Percentiles rank a stretch among this genome's conserved stretches.
Conservation (phyloP, 2,888 invertebrate species). For the Silvanus unidentatus region DNA sequence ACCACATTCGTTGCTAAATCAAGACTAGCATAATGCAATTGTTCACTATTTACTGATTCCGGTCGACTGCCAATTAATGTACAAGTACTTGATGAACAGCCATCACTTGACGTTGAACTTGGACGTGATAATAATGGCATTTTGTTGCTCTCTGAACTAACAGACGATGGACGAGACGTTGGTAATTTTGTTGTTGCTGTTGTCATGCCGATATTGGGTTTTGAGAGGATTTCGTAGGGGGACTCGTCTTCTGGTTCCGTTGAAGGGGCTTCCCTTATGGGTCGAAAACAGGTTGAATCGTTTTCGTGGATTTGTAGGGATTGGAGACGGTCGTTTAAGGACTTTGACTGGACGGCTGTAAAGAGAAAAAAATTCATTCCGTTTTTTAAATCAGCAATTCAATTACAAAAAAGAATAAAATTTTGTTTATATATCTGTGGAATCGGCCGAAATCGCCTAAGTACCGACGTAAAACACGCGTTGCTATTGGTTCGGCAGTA, state of each 20-base stretch:
- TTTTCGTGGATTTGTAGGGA: conserved; percentile 12
- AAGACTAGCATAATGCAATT: conserved; percentile 60
- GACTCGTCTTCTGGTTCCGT: conserved; percentile 16
- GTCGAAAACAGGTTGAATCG: conserved; percentile 22
- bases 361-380: no score
- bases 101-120: conserved; percentile 41
- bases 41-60: conserved; percentile 40
- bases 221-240: conserved; percentile 1
- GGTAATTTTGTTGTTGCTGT: conserved; percentile 27
- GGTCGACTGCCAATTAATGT: conserved; percentile 42
- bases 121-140: conserved; percentile 29
- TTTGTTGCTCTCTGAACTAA: no score
- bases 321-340: no score
- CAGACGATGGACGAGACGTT: conserved; percentile 30
- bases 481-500: no score
- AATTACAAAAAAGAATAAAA: no score
- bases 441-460: no score
- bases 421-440: no score
- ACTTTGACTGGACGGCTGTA: no score
- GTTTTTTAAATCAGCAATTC: conserved; percentile 41
- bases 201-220: conserved; percentile 19
- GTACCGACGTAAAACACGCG: no score
- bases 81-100: conserved; percentile 37
- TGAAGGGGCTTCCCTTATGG: conserved; percentile 20
- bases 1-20: conserved; percentile 49